Evolutionary conservation across 2,797 vertebrate species (phyloP).

Genomic region (Sciurus carolinensis): DNA sequence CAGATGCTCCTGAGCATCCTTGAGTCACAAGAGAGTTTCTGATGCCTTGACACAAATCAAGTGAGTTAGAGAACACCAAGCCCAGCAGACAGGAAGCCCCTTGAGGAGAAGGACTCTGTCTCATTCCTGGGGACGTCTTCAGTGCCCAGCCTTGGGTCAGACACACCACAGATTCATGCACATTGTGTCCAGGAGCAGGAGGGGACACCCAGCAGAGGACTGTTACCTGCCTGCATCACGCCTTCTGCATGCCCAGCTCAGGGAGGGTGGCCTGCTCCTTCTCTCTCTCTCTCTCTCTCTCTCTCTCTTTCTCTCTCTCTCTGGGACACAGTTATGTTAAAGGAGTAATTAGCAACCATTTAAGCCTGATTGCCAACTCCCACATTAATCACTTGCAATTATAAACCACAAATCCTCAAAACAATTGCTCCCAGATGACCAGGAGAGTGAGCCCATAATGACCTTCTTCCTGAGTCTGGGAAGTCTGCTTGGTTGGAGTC

Average conservation of each 20-base stretch:
- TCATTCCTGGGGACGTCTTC: neutral
- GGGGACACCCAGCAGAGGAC: neutral
- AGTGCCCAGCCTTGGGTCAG: neutral
- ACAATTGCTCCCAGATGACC: conserved; percentile 81
- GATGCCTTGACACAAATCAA: neutral
- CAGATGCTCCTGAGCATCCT: neutral
- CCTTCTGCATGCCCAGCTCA: neutral
- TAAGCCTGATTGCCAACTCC: conserved; percentile 69
- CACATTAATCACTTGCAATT: conserved; percentile 88
- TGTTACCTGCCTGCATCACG: neutral
- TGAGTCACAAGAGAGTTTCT: neutral
- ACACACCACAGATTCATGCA: neutral
- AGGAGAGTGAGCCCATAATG: too few species aligned
- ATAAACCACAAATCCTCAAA: conserved; percentile 85
- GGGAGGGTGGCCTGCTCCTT: too few species aligned
- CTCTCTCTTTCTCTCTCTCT: conserved; percentile 46
- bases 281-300: conserved; percentile 49
- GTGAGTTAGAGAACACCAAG: neutral
- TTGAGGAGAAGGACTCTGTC: neutral
- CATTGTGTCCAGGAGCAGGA: too few species aligned
- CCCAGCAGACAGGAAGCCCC: neutral
- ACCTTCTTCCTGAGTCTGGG: too few species aligned
- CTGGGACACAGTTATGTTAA: conserved; percentile 82
- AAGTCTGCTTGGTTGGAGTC: too few species aligned
- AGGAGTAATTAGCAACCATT: conserved; percentile 85